These are phyloP conservation scores for Todus mexicanus DNA, from an alignment of 2,797 vertebrate genomes.

Conservation along the genomic window DNA sequence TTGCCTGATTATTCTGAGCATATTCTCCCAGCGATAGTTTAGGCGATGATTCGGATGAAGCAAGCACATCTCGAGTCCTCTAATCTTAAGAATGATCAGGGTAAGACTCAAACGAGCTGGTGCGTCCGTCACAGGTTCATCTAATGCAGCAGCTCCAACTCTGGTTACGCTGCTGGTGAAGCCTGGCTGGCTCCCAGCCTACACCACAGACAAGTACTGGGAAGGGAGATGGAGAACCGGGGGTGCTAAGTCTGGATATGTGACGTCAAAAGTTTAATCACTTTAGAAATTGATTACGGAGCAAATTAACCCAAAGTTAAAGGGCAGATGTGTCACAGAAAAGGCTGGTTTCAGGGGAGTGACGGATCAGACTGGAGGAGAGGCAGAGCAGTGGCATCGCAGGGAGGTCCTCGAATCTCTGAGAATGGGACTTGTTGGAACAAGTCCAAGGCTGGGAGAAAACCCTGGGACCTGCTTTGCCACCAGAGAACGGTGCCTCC, in stretches of 20 bases:
- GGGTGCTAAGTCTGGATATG: not conserved
- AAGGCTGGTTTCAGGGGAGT: not conserved
- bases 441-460: not conserved
- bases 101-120: not conserved
- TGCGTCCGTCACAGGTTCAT: not conserved
- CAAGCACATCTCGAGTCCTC: not conserved
- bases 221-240: not conserved
- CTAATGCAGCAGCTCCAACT: not conserved
- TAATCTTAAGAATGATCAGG: not conserved
- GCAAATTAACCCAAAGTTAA: not conserved
- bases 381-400: not conserved
- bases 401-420: not conserved
- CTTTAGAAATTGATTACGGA: constrained; percentile 6
- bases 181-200: not conserved
- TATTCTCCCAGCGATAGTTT: not conserved
- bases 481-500: not conserved
- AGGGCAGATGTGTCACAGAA: not conserved
- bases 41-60: not conserved
- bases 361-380: not conserved
- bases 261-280: constrained; percentile 1
- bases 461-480: not conserved
- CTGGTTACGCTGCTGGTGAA: not conserved
- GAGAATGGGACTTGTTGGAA: not conserved
- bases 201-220: not conserved
- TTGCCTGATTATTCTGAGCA: not conserved